phyloP scores from a whole-genome alignment of 2,113 vertebrate genomes.

The Heterochromis multidens region DNA sequence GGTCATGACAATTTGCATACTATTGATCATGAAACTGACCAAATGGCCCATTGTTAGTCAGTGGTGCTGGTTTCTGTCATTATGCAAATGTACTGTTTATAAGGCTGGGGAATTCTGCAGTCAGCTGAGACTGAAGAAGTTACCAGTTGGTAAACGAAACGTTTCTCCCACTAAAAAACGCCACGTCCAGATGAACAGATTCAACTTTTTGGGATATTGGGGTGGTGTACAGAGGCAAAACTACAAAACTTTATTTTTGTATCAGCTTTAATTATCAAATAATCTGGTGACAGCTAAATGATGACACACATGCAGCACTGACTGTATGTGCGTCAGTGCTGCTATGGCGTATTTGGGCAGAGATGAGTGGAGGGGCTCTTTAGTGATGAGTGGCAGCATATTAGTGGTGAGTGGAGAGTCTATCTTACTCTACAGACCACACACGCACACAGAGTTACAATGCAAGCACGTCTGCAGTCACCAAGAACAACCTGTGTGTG shows the following conservation, averaged over 20 bases:
- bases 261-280: background rate
- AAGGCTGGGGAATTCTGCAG: too few species aligned
- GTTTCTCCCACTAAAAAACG: too few species aligned
- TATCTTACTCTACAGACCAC: constrained; percentile 38
- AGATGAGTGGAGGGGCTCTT: constrained; percentile 41
- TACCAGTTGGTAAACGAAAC: too few species aligned
- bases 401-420: constrained; percentile 39
- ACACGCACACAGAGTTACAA: constrained; percentile 33
- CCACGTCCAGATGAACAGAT: too few species aligned
- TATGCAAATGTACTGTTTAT: too few species aligned
- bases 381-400: constrained; percentile 49
- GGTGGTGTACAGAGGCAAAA: background rate
- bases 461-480: background rate
- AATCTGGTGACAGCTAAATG: background rate
- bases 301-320: background rate
- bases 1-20: too few species aligned
- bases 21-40: too few species aligned
- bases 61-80: too few species aligned
- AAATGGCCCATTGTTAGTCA: too few species aligned
- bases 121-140: too few species aligned
- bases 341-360: constrained; percentile 8
- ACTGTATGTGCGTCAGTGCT: background rate
- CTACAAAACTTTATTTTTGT: background rate
- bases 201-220: too few species aligned
- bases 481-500: constrained; percentile 19